A percentile compares a stretch with the other conserved stretches of the same genome.
Evolutionary conservation across 2,113 vertebrate species (phyloP).

Genomic region (Mesembrinibis cayennensis): DNA sequence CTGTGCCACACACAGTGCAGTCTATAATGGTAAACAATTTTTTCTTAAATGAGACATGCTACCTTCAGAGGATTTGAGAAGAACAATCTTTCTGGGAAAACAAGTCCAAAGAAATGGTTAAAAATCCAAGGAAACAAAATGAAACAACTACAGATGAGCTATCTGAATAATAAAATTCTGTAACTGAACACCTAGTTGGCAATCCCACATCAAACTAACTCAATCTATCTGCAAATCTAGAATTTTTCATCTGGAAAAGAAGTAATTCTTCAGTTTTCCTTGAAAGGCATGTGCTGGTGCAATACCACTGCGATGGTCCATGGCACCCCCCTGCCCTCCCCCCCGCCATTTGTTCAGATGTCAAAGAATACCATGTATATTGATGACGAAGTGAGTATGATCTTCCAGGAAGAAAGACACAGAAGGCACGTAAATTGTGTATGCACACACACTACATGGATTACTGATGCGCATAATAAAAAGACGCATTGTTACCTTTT

Average conservation of each 20-base stretch:
- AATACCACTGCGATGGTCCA: neutral
- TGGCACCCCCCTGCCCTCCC: accelerated
- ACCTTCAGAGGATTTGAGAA: neutral
- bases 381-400: neutral
- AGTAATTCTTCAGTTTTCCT: neutral
- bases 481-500: neutral
- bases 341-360: neutral
- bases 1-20: neutral
- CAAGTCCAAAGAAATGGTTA: neutral
- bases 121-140: neutral
- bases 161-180: neutral
- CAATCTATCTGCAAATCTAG: neutral
- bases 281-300: neutral
- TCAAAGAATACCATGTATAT: neutral
- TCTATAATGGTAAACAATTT: neutral
- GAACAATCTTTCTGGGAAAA: neutral
- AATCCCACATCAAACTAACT: neutral
- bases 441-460: neutral
- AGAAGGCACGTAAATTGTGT: neutral
- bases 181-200: neutral
- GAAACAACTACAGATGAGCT: neutral
- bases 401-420: neutral
- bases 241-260: neutral
- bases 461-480: neutral
- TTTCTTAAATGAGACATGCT: neutral